phyloP scores from a whole-genome alignment of 2,113 vertebrate species.

The Pteruthius melanotis region DNA sequence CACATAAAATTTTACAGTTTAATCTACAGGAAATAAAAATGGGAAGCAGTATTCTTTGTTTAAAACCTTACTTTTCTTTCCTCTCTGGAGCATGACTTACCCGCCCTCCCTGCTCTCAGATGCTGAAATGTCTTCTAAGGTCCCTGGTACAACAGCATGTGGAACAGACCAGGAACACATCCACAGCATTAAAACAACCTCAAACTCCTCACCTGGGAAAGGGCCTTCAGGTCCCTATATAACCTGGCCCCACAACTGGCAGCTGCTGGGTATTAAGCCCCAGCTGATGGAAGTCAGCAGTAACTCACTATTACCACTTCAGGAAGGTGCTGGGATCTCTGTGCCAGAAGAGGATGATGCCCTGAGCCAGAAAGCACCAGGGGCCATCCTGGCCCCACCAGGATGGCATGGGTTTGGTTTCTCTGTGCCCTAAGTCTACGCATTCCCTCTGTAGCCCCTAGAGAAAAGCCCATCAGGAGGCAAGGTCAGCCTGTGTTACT shows the following conservation, averaged over 20 bases:
- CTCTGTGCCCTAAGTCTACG: not conserved
- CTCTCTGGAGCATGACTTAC: not conserved
- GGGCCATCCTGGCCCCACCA: rapidly evolving
- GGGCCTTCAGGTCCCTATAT: not conserved
- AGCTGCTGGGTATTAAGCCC: not conserved
- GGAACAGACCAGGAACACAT: rapidly evolving
- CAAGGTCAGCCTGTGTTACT: not conserved
- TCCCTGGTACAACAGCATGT: rapidly evolving
- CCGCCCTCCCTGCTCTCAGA: not conserved
- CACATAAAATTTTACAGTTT: not conserved
- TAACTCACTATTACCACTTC: not conserved
- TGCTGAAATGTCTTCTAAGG: not conserved
- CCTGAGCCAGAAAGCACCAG: not conserved
- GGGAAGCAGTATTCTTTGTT: not conserved
- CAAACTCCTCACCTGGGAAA: rapidly evolving
- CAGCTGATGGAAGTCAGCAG: not conserved
- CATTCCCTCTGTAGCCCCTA: not conserved
- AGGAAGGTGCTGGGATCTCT: not conserved
- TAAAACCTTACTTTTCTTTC: not conserved
- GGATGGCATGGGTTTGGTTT: not conserved
- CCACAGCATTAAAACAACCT: rapidly evolving
- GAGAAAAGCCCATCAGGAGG: not conserved
- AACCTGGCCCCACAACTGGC: not conserved
- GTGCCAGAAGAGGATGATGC: too few species aligned
- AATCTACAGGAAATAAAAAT: not conserved